phyloP scores from a whole-genome alignment of 2,888 invertebrate species.

The Tuberolachnus salignus region DNA sequence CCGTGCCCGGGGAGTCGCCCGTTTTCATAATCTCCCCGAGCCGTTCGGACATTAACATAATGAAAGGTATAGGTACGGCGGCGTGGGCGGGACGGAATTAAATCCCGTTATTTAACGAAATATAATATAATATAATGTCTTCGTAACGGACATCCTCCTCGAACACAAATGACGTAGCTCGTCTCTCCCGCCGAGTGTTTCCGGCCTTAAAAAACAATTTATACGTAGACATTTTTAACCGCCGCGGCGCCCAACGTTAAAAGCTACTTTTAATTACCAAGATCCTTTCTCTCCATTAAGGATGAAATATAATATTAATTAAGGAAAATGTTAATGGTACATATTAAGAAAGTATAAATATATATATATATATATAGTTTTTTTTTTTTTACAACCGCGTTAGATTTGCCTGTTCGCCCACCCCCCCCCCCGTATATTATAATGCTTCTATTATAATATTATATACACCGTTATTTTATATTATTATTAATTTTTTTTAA shows the following conservation, averaged over 20 bases:
- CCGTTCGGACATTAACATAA: constrained; percentile 48
- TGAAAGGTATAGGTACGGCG: constrained; percentile 37
- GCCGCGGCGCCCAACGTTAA: constrained; percentile 39
- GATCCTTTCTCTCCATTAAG: constrained; percentile 53
- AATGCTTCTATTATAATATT: too few relatives aligned
- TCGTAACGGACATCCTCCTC: constrained; percentile 53
- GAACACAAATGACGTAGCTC: constrained; percentile 44
- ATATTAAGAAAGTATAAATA: constrained; percentile 27
- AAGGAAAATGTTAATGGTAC: constrained; percentile 42
- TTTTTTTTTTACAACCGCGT: constrained; percentile 17
- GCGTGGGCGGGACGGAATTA: constrained; percentile 22
- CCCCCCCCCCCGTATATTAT: too few relatives aligned
- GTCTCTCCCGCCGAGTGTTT: constrained; percentile 50
- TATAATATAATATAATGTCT: constrained; percentile 10
- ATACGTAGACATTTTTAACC: constrained; percentile 41
- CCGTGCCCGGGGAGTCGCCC: neutral
- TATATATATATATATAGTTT: neutral
- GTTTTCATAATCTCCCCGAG: constrained; percentile 37
- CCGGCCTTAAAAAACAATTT: constrained; percentile 54
- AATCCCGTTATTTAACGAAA: constrained; percentile 51
- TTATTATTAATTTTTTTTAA: too few relatives aligned
- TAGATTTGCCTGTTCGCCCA: neutral
- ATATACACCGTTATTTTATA: neutral
- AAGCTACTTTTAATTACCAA: constrained; percentile 55
- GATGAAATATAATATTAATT: constrained; percentile 52